Conservation (phyloP, 2,888 invertebrate species). For the Eupithecia abbreviata region DNA sequence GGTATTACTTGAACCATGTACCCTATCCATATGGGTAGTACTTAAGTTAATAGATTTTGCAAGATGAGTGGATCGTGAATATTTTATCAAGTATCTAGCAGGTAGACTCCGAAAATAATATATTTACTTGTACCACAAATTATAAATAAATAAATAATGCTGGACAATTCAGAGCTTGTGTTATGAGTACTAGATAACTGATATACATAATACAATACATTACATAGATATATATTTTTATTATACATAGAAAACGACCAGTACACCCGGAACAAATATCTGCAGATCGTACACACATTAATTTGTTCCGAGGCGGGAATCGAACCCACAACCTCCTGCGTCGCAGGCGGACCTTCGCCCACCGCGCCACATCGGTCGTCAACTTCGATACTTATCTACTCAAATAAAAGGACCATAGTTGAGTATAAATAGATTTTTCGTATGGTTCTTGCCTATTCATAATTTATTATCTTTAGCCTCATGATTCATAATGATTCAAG, state of each 20-base stretch:
- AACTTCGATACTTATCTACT: background rate
- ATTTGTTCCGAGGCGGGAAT: no score
- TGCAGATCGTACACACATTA: no score
- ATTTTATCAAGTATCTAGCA: background rate
- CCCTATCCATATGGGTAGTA: constrained; percentile 30
- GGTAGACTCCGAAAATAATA: background rate
- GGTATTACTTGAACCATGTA: constrained; percentile 34
- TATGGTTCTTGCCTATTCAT: background rate
- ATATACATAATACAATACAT: no score
- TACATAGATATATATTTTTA: no score
- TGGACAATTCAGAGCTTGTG: no score
- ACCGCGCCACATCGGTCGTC: no score
- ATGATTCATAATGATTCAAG: background rate
- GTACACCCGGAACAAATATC: no score
- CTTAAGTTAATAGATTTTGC: constrained; percentile 31
- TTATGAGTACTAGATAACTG: no score
- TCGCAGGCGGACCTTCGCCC: no score
- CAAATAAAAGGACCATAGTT: background rate
- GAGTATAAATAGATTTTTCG: background rate
- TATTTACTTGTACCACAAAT: background rate
- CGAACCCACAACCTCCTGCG: no score
- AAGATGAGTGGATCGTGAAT: constrained; percentile 20
- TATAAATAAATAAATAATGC: no score
- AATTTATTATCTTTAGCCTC: background rate
- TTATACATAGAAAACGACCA: no score